Conservation (phyloP, 2,888 invertebrate genomes). For the Sesamia inferens region DNA sequence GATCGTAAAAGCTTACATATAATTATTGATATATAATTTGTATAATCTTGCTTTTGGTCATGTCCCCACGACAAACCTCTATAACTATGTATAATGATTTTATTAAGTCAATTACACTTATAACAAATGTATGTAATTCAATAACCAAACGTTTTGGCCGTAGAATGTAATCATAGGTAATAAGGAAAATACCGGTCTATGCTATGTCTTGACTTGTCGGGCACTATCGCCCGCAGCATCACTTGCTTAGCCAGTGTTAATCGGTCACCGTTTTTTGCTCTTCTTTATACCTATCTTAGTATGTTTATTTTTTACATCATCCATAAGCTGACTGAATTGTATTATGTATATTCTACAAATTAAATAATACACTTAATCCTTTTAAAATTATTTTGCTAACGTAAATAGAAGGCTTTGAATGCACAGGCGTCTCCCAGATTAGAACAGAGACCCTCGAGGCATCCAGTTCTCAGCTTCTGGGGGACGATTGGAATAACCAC, state of each 20-base stretch:
- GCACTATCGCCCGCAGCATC: conserved; percentile 41
- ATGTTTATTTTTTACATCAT: conserved; percentile 12
- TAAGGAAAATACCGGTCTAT: conserved; percentile 51
- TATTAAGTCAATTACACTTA: conserved; percentile 57
- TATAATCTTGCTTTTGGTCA: conserved; percentile 27
- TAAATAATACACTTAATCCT: not conserved
- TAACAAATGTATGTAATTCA: conserved; percentile 58
- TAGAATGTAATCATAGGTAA: conserved; percentile 53
- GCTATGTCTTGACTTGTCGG: conserved; percentile 29
- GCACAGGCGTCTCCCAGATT: not conserved
- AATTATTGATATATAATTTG: conserved; percentile 29
- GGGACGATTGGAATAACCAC: not conserved
- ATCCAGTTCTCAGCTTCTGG: not conserved
- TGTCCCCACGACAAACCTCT: conserved; percentile 53
- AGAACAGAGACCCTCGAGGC: not conserved
- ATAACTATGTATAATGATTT: conserved; percentile 47
- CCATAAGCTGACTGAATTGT: conserved; percentile 14
- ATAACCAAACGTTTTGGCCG: conserved; percentile 52
- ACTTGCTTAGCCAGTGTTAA: conserved; percentile 19
- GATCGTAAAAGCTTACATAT: not conserved
- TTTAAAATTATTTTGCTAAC: not conserved
- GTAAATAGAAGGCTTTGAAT: not conserved
- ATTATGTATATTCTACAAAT: not conserved
- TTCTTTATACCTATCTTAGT: conserved; percentile 3
- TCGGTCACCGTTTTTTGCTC: conserved; percentile 33